Evolutionary conservation across 1,140 invertebrate species (phyloP).

Genomic region (Rhyacophila brunnea): DNA sequence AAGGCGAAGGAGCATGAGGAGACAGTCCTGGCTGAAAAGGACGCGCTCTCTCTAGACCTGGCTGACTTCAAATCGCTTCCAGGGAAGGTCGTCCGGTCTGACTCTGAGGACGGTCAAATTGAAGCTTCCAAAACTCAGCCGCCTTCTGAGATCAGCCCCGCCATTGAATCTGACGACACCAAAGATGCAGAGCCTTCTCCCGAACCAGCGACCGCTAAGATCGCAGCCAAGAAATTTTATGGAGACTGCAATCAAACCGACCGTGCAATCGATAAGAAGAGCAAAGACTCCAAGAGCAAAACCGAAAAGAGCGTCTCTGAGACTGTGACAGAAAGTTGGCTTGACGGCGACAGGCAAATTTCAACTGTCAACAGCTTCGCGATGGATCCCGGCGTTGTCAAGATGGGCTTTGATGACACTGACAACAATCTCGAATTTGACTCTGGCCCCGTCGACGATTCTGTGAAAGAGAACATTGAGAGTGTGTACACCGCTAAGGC

Average conservation of each 20-base stretch:
- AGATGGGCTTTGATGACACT: constrained; percentile 43
- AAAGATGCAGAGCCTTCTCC: constrained; percentile 1
- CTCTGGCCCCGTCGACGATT: constrained; percentile 43
- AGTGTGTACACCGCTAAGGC: constrained; percentile 43
- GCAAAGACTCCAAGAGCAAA: too few species aligned
- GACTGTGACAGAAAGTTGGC: neutral
- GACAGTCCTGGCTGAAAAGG: constrained; percentile 43
- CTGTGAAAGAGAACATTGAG: constrained; percentile 42
- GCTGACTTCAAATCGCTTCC: constrained; percentile 2
- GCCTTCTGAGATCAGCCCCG: neutral
- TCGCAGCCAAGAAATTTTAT: constrained; percentile 20
- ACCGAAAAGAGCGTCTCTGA: neutral
- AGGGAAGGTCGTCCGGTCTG: constrained; percentile 5
- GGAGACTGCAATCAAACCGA: constrained; percentile 1
- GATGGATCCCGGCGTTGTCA: constrained; percentile 38
- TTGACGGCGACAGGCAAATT: neutral
- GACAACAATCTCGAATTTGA: constrained; percentile 41
- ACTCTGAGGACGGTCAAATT: neutral
- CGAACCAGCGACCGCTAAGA: constrained; percentile 1
- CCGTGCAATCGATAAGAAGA: too few species aligned
- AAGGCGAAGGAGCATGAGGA: constrained; percentile 48
- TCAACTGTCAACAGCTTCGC: neutral
- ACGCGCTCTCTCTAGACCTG: constrained; percentile 31
- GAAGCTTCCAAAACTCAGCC: neutral
- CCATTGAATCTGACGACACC: neutral